Evolutionary conservation across 2,797 vertebrate species (phyloP).

Genomic region (Melanotaenia nigrans): DNA sequence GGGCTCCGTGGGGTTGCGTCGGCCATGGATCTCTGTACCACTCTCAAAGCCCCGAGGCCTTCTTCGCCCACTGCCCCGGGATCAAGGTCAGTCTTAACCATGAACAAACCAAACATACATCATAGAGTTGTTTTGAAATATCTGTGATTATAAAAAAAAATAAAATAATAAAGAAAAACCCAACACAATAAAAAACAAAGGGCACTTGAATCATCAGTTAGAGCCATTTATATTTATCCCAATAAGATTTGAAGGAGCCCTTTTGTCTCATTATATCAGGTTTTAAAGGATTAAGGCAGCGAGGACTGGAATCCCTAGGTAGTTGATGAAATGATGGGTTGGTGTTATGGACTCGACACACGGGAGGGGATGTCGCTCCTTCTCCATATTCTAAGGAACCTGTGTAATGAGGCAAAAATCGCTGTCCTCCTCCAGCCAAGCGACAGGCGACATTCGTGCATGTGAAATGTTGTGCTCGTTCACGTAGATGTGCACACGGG

Average conservation of each 20-base stretch:
- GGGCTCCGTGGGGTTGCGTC: constrained; percentile 97
- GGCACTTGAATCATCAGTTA: too few species aligned
- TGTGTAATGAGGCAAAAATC: too few species aligned
- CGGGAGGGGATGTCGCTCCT: too few species aligned
- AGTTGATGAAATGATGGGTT: background rate
- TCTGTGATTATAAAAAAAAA: too few species aligned
- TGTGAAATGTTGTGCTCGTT: too few species aligned
- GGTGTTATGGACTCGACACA: background rate
- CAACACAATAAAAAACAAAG: too few species aligned
- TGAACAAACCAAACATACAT: background rate
- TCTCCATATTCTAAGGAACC: too few species aligned
- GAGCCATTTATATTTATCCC: background rate
- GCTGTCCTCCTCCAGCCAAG: too few species aligned
- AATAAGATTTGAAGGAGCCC: background rate
- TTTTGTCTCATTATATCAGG: background rate
- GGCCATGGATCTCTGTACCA: constrained; percentile 97
- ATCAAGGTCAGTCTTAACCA: constrained; percentile 87
- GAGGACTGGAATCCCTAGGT: background rate
- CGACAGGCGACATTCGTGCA: too few species aligned
- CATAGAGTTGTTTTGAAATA: background rate
- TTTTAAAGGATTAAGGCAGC: background rate
- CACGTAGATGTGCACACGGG: too few species aligned
- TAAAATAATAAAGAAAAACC: too few species aligned
- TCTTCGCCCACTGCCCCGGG: constrained; percentile 95
- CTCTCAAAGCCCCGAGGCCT: constrained; percentile 97